phyloP scores from a whole-genome alignment of 2,888 invertebrate species.

The Heliconius ismenius region DNA sequence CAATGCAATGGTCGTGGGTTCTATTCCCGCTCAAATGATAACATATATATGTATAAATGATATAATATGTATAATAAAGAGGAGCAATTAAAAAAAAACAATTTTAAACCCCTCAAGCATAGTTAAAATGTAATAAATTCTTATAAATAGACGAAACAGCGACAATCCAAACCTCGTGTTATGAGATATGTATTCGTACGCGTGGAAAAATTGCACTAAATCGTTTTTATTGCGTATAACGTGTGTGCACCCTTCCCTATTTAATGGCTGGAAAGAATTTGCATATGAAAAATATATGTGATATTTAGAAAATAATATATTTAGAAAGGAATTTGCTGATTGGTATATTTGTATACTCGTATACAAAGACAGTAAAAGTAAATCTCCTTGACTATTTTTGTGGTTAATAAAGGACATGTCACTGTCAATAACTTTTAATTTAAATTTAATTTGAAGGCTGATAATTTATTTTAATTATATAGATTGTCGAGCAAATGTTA shows the following conservation, averaged over 20 bases:
- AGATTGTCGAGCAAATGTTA: too few relatives aligned
- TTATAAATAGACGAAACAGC: conserved; percentile 21
- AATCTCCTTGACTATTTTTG: neutral
- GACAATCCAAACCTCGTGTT: conserved; percentile 21
- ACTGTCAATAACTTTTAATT: neutral
- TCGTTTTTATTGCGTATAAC: conserved; percentile 76
- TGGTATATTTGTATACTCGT: neutral
- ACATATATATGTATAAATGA: too few relatives aligned
- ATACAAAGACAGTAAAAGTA: neutral
- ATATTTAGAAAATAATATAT: conserved; percentile 39
- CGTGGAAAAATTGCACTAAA: conserved; percentile 72
- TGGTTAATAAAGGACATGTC: neutral
- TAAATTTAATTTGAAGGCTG: too few relatives aligned
- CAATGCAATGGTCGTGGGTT: too few relatives aligned
- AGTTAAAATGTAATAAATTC: conserved; percentile 21
- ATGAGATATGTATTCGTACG: conserved; percentile 49
- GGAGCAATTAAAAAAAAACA: neutral
- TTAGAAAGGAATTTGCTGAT: neutral
- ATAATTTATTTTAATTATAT: too few relatives aligned
- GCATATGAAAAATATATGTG: conserved; percentile 59
- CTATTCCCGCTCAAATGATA: too few relatives aligned
- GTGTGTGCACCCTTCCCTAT: conserved; percentile 53
- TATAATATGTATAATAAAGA: too few relatives aligned
- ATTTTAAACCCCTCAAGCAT: neutral
- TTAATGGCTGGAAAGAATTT: conserved; percentile 67